Conservation (phyloP, 53 echinoderm and acorn worm species). For the Stichopus horrens region DNA sequence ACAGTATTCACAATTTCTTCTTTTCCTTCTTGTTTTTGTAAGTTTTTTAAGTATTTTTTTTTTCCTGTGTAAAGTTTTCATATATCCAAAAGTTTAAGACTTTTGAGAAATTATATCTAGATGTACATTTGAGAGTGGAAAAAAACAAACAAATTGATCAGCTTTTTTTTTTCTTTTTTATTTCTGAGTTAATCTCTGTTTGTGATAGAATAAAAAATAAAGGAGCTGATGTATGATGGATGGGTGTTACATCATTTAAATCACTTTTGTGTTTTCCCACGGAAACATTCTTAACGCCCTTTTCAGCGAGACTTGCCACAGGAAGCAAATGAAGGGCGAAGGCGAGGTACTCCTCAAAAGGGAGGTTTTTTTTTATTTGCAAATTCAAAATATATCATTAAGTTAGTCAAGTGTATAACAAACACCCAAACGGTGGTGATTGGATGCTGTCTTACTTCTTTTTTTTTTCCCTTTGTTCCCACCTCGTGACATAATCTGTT, state of each 20-base stretch:
- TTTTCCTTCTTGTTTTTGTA: background rate
- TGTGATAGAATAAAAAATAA: background rate
- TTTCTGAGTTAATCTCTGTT: background rate
- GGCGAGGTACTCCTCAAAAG: too few relatives aligned
- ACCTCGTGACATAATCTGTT: too few relatives aligned
- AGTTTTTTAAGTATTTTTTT: background rate
- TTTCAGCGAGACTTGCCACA: too few relatives aligned
- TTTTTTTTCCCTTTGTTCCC: too few relatives aligned
- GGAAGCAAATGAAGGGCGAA: too few relatives aligned
- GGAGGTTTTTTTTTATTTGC: too few relatives aligned
- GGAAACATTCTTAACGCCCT: background rate
- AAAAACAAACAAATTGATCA: too few relatives aligned
- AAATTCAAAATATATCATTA: too few relatives aligned
- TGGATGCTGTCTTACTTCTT: too few relatives aligned
- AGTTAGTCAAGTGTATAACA: too few relatives aligned
- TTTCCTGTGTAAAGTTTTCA: constrained; percentile 44
- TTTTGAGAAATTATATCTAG: constrained; percentile 38
- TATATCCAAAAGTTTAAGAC: constrained; percentile 16
- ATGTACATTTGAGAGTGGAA: constrained; percentile 21
- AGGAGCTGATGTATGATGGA: constrained; percentile 6
- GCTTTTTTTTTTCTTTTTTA: constrained; percentile 7
- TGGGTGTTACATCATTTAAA: background rate
- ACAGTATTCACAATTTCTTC: constrained; percentile 36
- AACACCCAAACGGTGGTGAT: too few relatives aligned
- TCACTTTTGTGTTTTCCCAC: constrained; percentile 24